Evolutionary conservation across 1,140 invertebrate genomes (phyloP).

Genomic region (Polypedilum vanderplanki): DNA sequence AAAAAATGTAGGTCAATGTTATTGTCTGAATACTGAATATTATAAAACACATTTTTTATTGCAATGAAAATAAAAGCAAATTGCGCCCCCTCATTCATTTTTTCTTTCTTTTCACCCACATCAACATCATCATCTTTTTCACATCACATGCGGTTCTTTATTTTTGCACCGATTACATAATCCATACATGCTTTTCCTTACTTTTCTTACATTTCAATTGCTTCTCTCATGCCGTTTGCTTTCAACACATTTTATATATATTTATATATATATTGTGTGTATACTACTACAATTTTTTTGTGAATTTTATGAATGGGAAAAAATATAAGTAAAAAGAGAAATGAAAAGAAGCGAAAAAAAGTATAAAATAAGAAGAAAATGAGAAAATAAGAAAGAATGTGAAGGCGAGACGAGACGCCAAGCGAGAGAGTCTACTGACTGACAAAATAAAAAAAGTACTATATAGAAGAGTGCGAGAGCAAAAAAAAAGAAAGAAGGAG

Average conservation of each 20-base stretch:
- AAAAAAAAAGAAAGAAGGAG: not conserved
- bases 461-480: conserved; percentile 1
- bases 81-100: not conserved
- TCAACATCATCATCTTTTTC: not conserved
- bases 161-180: not conserved
- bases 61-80: conserved; percentile 24
- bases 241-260: not conserved
- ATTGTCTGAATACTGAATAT: conserved; percentile 23
- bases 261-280: conserved; percentile 20
- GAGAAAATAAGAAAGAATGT: not conserved
- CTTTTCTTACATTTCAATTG: conserved; percentile 4
- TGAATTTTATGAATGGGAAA: conserved; percentile 24
- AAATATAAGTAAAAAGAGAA: not conserved
- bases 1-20: conserved; percentile 21
- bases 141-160: not conserved
- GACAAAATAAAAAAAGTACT: conserved; percentile 24
- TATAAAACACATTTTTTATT: conserved; percentile 27
- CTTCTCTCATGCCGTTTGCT: not conserved
- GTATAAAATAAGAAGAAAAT: not conserved
- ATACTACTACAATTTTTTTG: conserved; percentile 14
- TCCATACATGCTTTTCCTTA: not conserved
- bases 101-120: not conserved
- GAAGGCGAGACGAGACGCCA: not conserved
- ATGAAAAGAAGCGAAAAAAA: not conserved
- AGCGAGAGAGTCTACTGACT: conserved; percentile 27